Evolutionary conservation across 1,140 invertebrate species (phyloP).

Genomic region (Polyergus mexicanus): DNA sequence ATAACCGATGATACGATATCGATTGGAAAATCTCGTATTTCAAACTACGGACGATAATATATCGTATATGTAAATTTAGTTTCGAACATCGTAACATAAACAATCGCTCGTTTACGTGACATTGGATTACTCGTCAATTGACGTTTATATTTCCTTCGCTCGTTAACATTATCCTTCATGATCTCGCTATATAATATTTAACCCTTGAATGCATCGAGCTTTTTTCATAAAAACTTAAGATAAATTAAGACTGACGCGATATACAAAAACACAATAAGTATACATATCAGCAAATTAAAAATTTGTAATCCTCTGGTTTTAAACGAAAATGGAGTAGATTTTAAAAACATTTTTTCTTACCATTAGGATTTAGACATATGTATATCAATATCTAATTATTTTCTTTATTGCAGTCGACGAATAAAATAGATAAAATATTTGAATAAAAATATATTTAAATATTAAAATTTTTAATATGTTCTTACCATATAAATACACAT

Average conservation of each 20-base stretch:
- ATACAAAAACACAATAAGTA: not conserved
- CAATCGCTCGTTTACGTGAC: constrained; percentile 15
- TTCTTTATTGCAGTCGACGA: not conserved
- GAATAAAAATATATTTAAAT: constrained; percentile 3
- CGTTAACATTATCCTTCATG: constrained; percentile 30
- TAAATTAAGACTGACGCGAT: constrained; percentile 42
- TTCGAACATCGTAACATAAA: constrained; percentile 11
- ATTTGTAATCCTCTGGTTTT: not conserved
- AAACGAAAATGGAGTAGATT: not conserved
- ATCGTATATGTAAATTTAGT: not conserved
- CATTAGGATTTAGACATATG: not conserved
- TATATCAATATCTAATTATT: not conserved
- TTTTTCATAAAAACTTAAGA: not conserved
- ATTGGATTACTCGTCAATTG: constrained; percentile 45
- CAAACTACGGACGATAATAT: constrained; percentile 8
- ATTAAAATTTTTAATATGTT: not conserved
- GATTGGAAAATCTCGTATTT: not conserved
- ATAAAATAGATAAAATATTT: constrained; percentile 25
- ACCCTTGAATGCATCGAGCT: constrained; percentile 39
- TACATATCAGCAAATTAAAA: constrained; percentile 20
- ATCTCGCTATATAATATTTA: constrained; percentile 33
- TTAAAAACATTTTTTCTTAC: not conserved
- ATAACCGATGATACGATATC: not conserved
- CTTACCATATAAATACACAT: not conserved
- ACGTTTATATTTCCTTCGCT: constrained; percentile 42